Evolutionary conservation across 1,140 invertebrate genomes (phyloP).

Genomic region (Heliothis subflexa): DNA sequence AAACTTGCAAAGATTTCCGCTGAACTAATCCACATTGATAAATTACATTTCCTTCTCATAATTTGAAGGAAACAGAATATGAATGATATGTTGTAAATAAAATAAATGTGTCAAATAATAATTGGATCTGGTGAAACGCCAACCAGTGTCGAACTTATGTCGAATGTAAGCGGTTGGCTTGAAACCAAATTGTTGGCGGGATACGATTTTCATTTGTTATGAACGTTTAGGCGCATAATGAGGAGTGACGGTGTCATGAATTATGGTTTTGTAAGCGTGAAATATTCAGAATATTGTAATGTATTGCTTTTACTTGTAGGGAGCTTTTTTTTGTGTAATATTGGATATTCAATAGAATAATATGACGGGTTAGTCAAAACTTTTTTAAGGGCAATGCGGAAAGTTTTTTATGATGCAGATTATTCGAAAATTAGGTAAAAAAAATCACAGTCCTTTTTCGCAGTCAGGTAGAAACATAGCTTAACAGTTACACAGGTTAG

Average conservation of each 20-base stretch:
- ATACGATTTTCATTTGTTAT: constrained; percentile 27
- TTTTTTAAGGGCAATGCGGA: too few relatives aligned
- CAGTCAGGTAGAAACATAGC: too few relatives aligned
- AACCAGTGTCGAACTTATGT: constrained; percentile 30
- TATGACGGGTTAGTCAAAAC: too few relatives aligned
- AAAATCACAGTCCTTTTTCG: too few relatives aligned
- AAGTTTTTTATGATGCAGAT: too few relatives aligned
- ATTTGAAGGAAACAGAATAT: not conserved
- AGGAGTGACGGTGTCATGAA: not conserved
- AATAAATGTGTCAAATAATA: constrained; percentile 22
- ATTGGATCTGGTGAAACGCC: constrained; percentile 32
- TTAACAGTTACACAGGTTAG: too few relatives aligned
- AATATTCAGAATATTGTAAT: not conserved
- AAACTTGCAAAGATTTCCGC: too few relatives aligned
- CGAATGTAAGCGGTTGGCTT: constrained; percentile 2
- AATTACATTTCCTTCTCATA: too few relatives aligned
- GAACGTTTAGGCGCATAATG: constrained; percentile 3
- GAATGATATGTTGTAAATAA: not conserved
- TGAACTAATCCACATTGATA: too few relatives aligned
- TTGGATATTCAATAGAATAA: too few relatives aligned
- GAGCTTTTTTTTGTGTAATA: too few relatives aligned
- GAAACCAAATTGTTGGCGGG: constrained; percentile 22
- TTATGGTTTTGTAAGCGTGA: not conserved
- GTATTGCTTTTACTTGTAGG: not conserved
- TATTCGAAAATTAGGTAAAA: too few relatives aligned